Evolutionary conservation across 2,113 vertebrate species (phyloP).

Genomic region (Gasterosteus aculeatus): DNA sequence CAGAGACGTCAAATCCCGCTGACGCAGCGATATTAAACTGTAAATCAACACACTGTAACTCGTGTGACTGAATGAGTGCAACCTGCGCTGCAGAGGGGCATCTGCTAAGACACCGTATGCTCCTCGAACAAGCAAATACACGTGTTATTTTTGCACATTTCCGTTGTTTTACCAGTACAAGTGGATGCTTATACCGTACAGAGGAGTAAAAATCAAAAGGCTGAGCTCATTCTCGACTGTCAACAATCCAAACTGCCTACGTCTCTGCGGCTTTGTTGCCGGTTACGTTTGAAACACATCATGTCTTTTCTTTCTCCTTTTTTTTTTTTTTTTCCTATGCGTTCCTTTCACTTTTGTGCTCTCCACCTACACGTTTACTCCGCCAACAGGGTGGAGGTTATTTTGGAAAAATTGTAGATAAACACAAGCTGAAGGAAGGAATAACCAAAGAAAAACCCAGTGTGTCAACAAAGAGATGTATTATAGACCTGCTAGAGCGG

Average conservation of each 20-base stretch:
- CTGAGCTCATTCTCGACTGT: not conserved
- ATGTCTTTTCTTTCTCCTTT: not conserved
- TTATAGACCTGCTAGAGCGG: not conserved
- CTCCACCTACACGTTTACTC: slow-evolving; percentile 21
- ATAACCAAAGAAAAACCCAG: not conserved
- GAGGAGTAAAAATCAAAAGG: not conserved
- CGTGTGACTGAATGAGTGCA: no score
- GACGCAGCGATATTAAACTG: not conserved
- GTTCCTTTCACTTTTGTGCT: slow-evolving; percentile 11
- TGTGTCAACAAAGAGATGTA: not conserved
- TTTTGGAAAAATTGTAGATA: slow-evolving; percentile 15
- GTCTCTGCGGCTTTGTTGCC: not conserved
- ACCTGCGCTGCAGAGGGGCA: not conserved
- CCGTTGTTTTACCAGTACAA: not conserved
- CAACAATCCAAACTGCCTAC: not conserved
- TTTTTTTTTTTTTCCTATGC: not conserved
- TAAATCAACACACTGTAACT: not conserved
- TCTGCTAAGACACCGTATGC: not conserved
- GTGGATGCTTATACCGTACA: not conserved
- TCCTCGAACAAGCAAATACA: not conserved
- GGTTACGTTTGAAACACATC: slow-evolving; percentile 20
- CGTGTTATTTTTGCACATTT: not conserved
- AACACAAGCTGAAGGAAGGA: not conserved
- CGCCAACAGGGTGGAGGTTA: not conserved
- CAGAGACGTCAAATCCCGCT: not conserved